These are phyloP conservation scores for Dryobota labecula DNA, from an alignment of 2,888 invertebrate species.

Conservation along the genomic window DNA sequence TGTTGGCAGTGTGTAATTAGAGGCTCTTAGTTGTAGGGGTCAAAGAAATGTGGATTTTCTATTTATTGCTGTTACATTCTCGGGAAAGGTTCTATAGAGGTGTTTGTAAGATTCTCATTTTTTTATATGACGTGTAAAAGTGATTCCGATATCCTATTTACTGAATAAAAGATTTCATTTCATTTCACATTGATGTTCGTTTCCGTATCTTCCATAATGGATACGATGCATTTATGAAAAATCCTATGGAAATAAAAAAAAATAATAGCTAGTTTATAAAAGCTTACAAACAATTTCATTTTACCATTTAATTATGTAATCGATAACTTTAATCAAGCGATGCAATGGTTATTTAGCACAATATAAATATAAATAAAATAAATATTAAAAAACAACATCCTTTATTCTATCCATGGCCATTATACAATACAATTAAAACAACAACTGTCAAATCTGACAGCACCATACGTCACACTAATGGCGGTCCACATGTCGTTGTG, in stretches of 20 bases:
- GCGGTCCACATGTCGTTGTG: constrained; percentile 23
- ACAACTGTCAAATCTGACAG: constrained; percentile 49
- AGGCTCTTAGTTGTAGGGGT: neutral
- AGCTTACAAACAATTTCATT: no score
- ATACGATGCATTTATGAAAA: neutral
- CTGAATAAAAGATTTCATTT: no score
- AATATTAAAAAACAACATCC: neutral
- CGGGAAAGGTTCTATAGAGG: neutral
- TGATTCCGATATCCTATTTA: no score
- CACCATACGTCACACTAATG: constrained; percentile 43
- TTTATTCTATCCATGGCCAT: neutral
- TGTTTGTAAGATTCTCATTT: neutral
- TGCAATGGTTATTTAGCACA: neutral
- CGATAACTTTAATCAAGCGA: neutral
- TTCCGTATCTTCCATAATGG: neutral
- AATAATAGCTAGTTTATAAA: neutral
- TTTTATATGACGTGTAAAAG: no score
- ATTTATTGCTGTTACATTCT: neutral
- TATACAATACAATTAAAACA: constrained; percentile 22
- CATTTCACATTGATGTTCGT: no score
- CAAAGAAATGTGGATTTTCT: neutral
- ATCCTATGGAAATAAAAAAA: neutral
- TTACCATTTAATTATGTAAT: neutral
- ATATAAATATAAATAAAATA: neutral
- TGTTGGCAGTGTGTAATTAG: constrained; percentile 25